phyloP scores from a whole-genome alignment of 2,797 vertebrate species.

The Ispidina lecontei region DNA sequence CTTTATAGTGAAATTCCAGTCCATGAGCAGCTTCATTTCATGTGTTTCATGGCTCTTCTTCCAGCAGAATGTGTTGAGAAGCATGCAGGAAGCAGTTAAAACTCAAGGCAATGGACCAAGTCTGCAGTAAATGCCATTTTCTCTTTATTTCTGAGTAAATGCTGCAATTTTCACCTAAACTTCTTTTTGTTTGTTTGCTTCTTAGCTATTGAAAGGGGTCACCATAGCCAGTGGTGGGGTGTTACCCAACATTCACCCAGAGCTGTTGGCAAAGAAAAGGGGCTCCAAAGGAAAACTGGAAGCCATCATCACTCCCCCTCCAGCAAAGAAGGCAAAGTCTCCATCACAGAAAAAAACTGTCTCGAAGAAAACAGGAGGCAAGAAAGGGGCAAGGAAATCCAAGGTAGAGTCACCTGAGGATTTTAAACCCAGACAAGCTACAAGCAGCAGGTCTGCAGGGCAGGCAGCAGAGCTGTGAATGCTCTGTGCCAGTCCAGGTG shows the following conservation, averaged over 20 bases:
- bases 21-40: background rate
- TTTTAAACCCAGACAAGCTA: background rate
- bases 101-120: background rate
- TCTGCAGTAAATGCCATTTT: background rate
- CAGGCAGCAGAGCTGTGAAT: background rate
- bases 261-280: conserved; percentile 94
- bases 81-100: background rate
- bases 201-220: conserved; percentile 93
- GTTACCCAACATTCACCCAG: conserved; percentile 96
- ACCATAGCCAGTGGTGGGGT: conserved; percentile 97
- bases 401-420: conserved; percentile 80
- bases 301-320: conserved; percentile 90
- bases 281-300: conserved; percentile 95
- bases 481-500: background rate
- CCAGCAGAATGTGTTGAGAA: background rate
- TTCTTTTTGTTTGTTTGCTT: background rate
- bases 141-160: background rate
- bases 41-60: background rate
- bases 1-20: background rate
- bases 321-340: conserved; percentile 91
- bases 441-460: background rate
- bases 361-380: conserved; percentile 87
- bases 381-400: conserved; percentile 86
- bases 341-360: conserved; percentile 86
- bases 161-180: background rate